phyloP scores from a whole-genome alignment of 92 coral and sea anemone genomes.

The Anthopleura xanthogrammica region DNA sequence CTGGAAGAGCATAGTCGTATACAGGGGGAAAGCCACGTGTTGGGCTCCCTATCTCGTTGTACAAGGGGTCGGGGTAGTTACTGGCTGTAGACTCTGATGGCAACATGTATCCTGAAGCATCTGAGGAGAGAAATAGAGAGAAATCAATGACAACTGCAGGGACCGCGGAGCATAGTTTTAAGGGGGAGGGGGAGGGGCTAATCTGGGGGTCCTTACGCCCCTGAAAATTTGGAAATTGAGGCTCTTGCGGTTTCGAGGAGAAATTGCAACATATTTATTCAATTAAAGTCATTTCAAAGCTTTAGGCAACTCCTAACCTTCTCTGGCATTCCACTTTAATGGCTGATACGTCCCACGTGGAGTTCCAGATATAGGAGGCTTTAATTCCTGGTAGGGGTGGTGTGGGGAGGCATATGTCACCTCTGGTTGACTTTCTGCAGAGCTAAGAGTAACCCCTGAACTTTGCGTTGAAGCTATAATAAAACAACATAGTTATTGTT shows the following conservation, averaged over 20 bases:
- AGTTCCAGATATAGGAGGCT: conserved; percentile 22
- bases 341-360: conserved; percentile 27
- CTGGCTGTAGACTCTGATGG: conserved; percentile 1
- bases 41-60: conserved; percentile 34
- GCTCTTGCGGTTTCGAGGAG: too few relatives aligned
- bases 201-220: background rate
- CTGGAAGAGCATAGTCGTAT: conserved; percentile 32
- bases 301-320: background rate
- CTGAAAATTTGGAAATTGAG: too few relatives aligned
- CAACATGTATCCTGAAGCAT: conserved; percentile 26
- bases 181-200: background rate
- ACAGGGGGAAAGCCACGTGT: background rate
- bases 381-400: conserved; percentile 36
- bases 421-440: background rate
- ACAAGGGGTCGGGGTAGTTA: conserved; percentile 17
- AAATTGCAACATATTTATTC: too few relatives aligned
- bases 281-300: too few relatives aligned
- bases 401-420: conserved; percentile 27
- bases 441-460: background rate
- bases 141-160: too few relatives aligned
- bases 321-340: conserved; percentile 9
- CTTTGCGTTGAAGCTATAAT: conserved; percentile 13
- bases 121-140: background rate
- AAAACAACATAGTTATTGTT: background rate
- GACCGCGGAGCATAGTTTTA: too few relatives aligned